Percentiles rank a stretch among this genome's conserved stretches.
Conservation (phyloP, 2,113 vertebrate species). For the Perca fluviatilis region DNA sequence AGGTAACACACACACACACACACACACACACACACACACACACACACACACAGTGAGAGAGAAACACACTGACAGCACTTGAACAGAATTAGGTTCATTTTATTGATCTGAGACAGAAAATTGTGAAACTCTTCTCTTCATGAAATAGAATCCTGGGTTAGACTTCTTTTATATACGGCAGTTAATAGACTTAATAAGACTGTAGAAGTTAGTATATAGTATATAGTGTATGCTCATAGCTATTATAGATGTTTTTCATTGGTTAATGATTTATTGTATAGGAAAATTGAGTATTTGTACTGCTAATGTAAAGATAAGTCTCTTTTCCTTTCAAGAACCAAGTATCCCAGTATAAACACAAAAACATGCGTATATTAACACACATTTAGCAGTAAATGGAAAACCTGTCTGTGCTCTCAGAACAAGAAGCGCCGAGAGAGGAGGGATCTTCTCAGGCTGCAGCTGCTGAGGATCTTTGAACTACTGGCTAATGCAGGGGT, state of each 20-base stretch:
- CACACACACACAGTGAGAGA: neutral
- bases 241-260: constrained; percentile 8
- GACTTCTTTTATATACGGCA: neutral
- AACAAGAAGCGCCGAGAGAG: constrained; percentile 98
- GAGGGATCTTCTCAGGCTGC: constrained; percentile 93
- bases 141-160: neutral
- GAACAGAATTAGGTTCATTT: neutral
- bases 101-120: constrained; percentile 18
- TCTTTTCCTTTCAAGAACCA: neutral
- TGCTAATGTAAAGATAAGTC: neutral
- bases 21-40: neutral
- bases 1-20: constrained; percentile 83
- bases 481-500: constrained; percentile 96
- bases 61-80: neutral
- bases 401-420: constrained; percentile 75
- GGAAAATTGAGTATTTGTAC: neutral
- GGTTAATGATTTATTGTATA: constrained; percentile 1
- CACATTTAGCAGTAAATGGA: neutral
- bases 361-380: neutral
- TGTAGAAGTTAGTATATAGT: too few species aligned
- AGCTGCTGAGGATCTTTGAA: constrained; percentile 96
- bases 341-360: neutral
- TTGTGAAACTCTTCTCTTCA: neutral
- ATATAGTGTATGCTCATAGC: neutral
- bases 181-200: neutral